A percentile compares a stretch with the other conserved stretches of the same genome.
These are phyloP conservation scores for Thecocarcelia acutangulata DNA, from an alignment of 2,888 invertebrate genomes.

Conservation along the genomic window DNA sequence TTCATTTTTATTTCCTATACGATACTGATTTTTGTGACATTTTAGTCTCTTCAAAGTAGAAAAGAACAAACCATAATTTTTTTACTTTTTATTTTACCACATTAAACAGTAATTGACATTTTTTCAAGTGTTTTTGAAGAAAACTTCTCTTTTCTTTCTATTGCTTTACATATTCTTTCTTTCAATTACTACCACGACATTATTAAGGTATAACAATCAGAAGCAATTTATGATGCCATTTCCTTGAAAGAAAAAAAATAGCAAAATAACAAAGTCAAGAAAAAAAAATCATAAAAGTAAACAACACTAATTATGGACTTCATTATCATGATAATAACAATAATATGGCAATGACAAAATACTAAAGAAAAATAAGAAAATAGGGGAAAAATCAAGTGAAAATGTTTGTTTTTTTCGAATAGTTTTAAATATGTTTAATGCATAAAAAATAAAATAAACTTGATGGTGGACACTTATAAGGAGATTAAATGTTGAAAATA, in stretches of 20 bases:
- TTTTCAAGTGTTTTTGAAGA: conserved; percentile 1
- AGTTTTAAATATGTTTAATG: not conserved
- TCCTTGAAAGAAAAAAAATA: not conserved
- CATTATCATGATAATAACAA: conserved; percentile 22
- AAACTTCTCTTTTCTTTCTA: not conserved
- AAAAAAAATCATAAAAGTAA: conserved; percentile 47
- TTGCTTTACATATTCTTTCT: not conserved
- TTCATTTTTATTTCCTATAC: too few species aligned
- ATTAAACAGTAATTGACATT: conserved; percentile 8
- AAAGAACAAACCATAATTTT: too few species aligned
- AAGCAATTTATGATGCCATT: conserved; percentile 15
- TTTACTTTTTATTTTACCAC: not conserved
- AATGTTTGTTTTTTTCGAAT: not conserved
- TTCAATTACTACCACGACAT: conserved; percentile 22
- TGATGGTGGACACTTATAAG: conserved; percentile 53
- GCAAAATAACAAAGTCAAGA: conserved; percentile 9
- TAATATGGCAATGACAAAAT: conserved; percentile 36
- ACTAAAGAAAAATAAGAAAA: not conserved
- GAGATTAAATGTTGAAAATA: conserved; percentile 58
- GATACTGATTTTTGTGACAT: too few species aligned
- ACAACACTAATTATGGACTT: conserved; percentile 60
- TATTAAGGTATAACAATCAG: not conserved
- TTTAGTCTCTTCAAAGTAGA: too few species aligned
- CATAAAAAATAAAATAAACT: conserved; percentile 8
- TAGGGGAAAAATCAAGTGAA: not conserved